These are phyloP conservation scores for Anarsia innoxiella DNA, from an alignment of 2,888 invertebrate species.

Conservation along the genomic window DNA sequence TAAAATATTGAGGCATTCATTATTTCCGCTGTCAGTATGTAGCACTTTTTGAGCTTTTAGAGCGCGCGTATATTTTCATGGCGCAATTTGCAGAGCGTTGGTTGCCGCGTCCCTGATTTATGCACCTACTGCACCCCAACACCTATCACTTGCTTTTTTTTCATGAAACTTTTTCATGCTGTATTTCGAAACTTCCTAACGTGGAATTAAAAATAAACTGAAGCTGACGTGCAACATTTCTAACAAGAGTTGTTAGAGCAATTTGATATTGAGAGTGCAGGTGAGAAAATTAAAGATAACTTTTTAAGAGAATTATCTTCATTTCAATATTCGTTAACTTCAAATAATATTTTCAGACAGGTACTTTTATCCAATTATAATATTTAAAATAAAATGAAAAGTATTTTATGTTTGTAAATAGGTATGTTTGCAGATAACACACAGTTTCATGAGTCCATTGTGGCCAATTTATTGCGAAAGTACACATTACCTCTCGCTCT, in stretches of 20 bases:
- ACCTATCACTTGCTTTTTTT: conserved; percentile 6
- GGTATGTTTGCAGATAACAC: neutral
- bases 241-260: too few relatives aligned
- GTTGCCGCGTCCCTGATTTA: conserved; percentile 9
- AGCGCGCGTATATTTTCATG: conserved; percentile 11
- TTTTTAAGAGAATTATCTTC: too few relatives aligned
- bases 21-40: conserved; percentile 12
- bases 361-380: too few relatives aligned
- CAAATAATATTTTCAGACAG: too few relatives aligned
- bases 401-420: too few relatives aligned
- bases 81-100: conserved; percentile 13
- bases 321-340: too few relatives aligned
- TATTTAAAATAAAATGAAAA: too few relatives aligned
- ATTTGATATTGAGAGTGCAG: too few relatives aligned
- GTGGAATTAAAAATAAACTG: too few relatives aligned
- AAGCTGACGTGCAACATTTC: too few relatives aligned
- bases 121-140: conserved; percentile 6
- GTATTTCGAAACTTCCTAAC: too few relatives aligned
- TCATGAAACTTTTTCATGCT: conserved; percentile 2
- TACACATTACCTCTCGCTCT: neutral
- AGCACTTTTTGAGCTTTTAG: conserved; percentile 14
- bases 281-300: too few relatives aligned
- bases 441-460: neutral
- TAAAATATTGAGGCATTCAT: conserved; percentile 13
- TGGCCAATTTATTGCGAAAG: neutral